Conservation (phyloP, 2,888 invertebrate species). For the Drosophila engyochracea region DNA sequence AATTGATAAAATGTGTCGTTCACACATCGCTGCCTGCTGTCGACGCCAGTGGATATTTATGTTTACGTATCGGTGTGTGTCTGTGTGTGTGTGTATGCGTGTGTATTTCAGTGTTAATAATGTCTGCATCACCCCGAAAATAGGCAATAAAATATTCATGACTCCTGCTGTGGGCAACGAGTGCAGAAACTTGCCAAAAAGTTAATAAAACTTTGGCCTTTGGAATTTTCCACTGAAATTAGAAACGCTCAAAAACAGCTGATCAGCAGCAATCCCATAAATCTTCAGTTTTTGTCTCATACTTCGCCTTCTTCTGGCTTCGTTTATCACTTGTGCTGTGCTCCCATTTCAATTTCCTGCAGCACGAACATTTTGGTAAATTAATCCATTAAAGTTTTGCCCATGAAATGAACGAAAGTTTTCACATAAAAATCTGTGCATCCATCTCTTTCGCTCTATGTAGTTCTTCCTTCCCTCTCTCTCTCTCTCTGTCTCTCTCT, state of each 20-base stretch:
- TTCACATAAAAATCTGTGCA: slow-evolving; percentile 71
- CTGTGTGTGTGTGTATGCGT: slow-evolving; percentile 4
- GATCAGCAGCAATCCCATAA: slow-evolving; percentile 70
- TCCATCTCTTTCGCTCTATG: slow-evolving; percentile 6
- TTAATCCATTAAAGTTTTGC: slow-evolving; percentile 80
- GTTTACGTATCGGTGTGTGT: slow-evolving; percentile 3
- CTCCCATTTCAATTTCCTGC: slow-evolving; percentile 75
- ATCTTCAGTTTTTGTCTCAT: slow-evolving; percentile 50
- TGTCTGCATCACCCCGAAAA: slow-evolving; percentile 26
- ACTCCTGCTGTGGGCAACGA: slow-evolving; percentile 31
- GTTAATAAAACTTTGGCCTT: slow-evolving; percentile 59
- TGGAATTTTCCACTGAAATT: slow-evolving; percentile 51
- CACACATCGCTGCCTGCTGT: slow-evolving; percentile 56
- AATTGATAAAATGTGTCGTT: slow-evolving; percentile 61
- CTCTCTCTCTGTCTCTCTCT: slow-evolving; percentile 3
- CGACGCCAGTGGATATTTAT: slow-evolving; percentile 16
- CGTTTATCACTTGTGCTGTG: slow-evolving; percentile 32
- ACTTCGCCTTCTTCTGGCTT: slow-evolving; percentile 5
- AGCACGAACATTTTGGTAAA: slow-evolving; percentile 70
- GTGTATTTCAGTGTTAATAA: background rate
- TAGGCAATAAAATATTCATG: slow-evolving; percentile 72
- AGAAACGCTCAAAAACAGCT: slow-evolving; percentile 52
- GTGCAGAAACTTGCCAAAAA: slow-evolving; percentile 58
- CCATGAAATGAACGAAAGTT: slow-evolving; percentile 72
- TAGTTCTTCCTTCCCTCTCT: slow-evolving; percentile 8